Base-by-base conservation (phyloP, 1,140 invertebrate species). In the Nebria ingens region DNA sequence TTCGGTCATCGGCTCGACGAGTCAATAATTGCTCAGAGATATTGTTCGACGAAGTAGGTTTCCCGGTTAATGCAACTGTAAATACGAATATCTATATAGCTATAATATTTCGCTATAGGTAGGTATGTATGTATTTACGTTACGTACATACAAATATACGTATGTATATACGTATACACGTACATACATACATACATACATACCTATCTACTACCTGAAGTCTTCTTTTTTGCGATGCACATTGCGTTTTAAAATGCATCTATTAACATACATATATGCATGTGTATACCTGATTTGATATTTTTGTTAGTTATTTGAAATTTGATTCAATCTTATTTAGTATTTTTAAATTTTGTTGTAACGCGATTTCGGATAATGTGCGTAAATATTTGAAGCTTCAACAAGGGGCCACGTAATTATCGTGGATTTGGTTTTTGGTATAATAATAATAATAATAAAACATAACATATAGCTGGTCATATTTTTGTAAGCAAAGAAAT, bases 11-110 rank as follows among this genome's bases (percentile, higher is more conserved):
- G 40, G 40, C 40, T 17, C 40, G 9, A 6, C 40, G 17, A 45
- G 40, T 45, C 40, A 45, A 45, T 45, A 11, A 45, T 45, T 45
- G 40, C 40, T 45, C 40, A 45, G 40, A n/a, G n/a, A 45, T 45
- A 45, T 45, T 45, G 40, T 45, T 45, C 40, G 40, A 3, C 40
- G 40, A 45, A 45, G 40, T 45, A 17, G 40, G 40, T 45, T 45
- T 45, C 17, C 40, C 40, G 40, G 40, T 45, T 45, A 45, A 45
- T 17, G 40, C 40, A 45, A 45, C 40, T 45, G 40, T 45, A 45
- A 45, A 45, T 45, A 45, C 40, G 40, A 45, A 45, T 45, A 45
- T 9, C 40, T 34, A 34, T 34, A 45, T 45, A 45, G 40, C 40
- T 9, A 4, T 29, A 29, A 4, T 29, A 29, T n/a, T n/a, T n/a